Evolutionary conservation across 1,140 invertebrate genomes (phyloP).

Genomic region (Drosophila auraria): DNA sequence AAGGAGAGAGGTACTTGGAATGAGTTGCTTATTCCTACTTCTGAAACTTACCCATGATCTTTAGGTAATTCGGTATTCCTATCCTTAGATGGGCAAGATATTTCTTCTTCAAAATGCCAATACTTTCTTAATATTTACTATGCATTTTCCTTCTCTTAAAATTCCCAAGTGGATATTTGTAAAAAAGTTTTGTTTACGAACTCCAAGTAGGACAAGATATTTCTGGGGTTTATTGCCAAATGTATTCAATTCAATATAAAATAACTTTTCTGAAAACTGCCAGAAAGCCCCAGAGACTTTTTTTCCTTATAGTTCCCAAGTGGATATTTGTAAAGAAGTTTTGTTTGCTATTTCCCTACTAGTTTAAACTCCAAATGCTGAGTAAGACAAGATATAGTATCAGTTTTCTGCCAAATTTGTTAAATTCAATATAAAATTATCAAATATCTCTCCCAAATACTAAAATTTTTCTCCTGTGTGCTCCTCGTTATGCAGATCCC

Average conservation of each 20-base stretch:
- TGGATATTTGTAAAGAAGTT: neutral
- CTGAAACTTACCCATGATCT: too few relatives aligned
- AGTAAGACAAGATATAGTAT: neutral
- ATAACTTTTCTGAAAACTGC: neutral
- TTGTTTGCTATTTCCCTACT: neutral
- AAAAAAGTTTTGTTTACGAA: neutral
- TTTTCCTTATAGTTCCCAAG: neutral
- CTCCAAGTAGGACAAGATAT: neutral
- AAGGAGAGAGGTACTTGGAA: too few relatives aligned
- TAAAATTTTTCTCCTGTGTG: conserved; percentile 10
- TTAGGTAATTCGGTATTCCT: too few relatives aligned
- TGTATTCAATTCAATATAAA: neutral
- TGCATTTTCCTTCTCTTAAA: neutral
- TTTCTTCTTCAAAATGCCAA: neutral
- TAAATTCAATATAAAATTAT: neutral
- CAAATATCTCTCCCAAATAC: neutral
- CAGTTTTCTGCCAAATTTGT: neutral
- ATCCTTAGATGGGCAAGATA: too few relatives aligned
- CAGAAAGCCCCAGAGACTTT: too few relatives aligned
- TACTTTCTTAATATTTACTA: neutral
- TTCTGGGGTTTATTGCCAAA: neutral
- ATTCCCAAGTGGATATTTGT: neutral
- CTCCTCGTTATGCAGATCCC: conserved; percentile 33
- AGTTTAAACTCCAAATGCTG: neutral
- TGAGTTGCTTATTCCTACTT: too few relatives aligned